phyloP scores from a whole-genome alignment of 2,113 vertebrate species.

The Morone chrysops region DNA sequence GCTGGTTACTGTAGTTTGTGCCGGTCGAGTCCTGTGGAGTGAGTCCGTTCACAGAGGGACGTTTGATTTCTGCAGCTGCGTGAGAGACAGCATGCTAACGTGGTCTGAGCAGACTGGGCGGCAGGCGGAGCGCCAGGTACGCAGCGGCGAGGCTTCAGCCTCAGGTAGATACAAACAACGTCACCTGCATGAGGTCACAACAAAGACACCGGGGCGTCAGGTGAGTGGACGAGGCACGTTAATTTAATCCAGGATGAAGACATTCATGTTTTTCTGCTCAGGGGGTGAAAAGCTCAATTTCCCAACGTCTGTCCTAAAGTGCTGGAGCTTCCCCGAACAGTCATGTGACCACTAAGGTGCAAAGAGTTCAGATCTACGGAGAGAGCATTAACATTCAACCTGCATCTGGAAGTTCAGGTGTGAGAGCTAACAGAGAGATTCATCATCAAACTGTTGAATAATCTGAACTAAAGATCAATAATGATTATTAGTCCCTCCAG shows the following conservation, averaged over 20 bases:
- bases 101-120: conserved; percentile 27
- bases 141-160: conserved; percentile 42
- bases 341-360: not conserved
- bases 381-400: not conserved
- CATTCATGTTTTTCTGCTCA: conserved; percentile 12
- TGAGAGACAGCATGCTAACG: conserved; percentile 46
- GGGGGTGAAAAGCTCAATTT: conserved; percentile 1
- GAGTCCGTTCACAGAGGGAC: conserved; percentile 49
- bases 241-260: conserved; percentile 27
- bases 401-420: not conserved
- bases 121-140: conserved; percentile 30
- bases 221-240: conserved; percentile 48
- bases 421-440: not conserved
- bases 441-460: not conserved
- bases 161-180: not conserved
- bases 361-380: not conserved
- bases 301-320: not conserved
- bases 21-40: conserved; percentile 58
- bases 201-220: not conserved
- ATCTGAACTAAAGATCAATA: too few relatives aligned
- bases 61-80: conserved; percentile 42
- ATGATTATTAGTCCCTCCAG: too few relatives aligned
- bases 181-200: conserved; percentile 13
- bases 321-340: not conserved
- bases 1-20: conserved; percentile 73